Evolutionary conservation across 2,797 vertebrate genomes (phyloP).

Genomic region (Hyperoplus lanceolatus): DNA sequence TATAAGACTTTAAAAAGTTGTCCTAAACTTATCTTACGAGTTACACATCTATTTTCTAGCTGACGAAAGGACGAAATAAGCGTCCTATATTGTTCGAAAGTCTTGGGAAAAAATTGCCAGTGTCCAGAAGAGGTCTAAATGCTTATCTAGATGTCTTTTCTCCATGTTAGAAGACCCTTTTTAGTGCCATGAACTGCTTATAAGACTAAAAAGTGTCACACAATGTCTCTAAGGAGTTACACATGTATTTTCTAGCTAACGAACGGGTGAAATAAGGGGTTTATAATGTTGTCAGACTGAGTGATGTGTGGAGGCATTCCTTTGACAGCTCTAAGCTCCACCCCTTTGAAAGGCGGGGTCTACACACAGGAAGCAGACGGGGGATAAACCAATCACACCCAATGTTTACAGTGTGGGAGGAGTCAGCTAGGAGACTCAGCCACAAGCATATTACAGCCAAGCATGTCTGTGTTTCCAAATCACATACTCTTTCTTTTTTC

Average conservation of each 20-base stretch:
- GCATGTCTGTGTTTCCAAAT: no score
- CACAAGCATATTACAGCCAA: no score
- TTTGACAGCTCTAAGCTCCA: slow-evolving; percentile 41
- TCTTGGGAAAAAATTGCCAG: no score
- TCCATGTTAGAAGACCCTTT: not conserved
- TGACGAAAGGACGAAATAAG: no score
- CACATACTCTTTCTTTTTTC: no score
- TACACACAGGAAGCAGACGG: slow-evolving; percentile 25
- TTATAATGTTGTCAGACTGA: not conserved
- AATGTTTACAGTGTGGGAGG: not conserved
- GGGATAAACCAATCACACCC: slow-evolving; percentile 26
- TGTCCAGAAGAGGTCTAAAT: not conserved
- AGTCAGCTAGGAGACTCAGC: no score
- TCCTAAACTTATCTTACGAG: no score
- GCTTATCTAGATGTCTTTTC: not conserved
- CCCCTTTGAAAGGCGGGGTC: slow-evolving; percentile 29
- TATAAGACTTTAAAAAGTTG: no score
- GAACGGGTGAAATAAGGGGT: not conserved
- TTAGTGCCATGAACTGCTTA: not conserved
- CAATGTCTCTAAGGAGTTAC: not conserved
- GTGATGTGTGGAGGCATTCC: slow-evolving; percentile 2
- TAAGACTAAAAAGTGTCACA: no score
- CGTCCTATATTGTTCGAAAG: no score
- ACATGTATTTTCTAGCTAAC: not conserved
- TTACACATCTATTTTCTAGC: no score